Percentiles rank a stretch among this genome's conserved stretches.
Conservation (phyloP, 2,797 vertebrate species). For the Prunella strophiata region DNA sequence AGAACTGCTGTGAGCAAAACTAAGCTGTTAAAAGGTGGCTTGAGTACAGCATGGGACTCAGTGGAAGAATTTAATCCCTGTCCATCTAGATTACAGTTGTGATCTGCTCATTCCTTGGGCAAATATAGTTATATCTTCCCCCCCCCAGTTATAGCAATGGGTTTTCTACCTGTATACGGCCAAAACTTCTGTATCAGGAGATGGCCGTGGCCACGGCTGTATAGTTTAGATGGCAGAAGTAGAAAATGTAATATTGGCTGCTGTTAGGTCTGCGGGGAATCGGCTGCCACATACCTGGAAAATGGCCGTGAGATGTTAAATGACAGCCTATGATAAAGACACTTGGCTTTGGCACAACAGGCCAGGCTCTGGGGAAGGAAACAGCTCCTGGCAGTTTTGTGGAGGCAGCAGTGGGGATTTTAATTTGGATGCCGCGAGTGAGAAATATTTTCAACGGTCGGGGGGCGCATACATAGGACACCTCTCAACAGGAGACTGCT, state of each 20-base stretch:
- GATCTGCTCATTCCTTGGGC: background rate
- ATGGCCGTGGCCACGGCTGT: background rate
- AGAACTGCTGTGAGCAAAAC: background rate
- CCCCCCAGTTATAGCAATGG: rapidly evolving
- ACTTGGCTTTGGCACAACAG: background rate
- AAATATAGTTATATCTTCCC: background rate
- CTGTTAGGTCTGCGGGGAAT: background rate
- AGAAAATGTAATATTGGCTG: background rate
- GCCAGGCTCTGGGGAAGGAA: background rate
- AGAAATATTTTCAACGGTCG: background rate
- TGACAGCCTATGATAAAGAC: background rate
- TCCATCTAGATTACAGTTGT: background rate
- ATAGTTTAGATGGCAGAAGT: background rate
- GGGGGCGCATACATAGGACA: background rate
- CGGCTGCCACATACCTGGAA: background rate
- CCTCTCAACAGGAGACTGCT: background rate
- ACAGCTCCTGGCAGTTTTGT: background rate
- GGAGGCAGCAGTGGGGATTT: background rate
- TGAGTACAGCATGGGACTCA: background rate
- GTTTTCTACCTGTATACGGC: background rate
- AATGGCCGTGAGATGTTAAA: background rate
- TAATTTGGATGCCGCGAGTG: background rate
- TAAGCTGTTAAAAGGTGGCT: background rate
- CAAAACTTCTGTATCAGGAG: background rate
- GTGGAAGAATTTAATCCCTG: background rate